Conservation (phyloP, 2,113 vertebrate species). For the Holacanthus passer region DNA sequence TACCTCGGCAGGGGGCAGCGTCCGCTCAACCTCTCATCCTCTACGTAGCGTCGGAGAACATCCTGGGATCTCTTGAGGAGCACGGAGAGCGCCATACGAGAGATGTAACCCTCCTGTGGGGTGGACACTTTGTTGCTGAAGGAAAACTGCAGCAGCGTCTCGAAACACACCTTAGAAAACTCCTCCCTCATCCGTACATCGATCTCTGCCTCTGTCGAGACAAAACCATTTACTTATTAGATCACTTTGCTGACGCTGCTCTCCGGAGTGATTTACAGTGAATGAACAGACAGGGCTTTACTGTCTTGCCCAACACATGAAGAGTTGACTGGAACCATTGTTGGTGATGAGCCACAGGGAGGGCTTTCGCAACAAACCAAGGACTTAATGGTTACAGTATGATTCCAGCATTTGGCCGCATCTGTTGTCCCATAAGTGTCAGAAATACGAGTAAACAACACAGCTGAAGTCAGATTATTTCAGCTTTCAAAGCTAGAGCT, state of each 20-base stretch:
- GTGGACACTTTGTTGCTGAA: constrained; percentile 98
- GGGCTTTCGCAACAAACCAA: neutral
- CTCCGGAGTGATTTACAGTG: constrained; percentile 9
- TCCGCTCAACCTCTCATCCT: constrained; percentile 97
- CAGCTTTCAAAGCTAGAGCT: neutral
- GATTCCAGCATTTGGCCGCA: neutral
- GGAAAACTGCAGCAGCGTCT: constrained; percentile 98
- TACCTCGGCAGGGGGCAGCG: constrained; percentile 97
- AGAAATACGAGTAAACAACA: neutral
- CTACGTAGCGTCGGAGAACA: constrained; percentile 93
- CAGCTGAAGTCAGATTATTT: neutral
- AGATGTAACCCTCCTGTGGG: constrained; percentile 98
- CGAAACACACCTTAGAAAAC: constrained; percentile 99
- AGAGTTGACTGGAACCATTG: constrained; percentile 20
- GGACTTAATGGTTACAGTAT: neutral
- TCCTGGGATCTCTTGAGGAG: constrained; percentile 97
- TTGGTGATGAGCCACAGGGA: constrained; percentile 5
- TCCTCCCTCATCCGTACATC: constrained; percentile 97
- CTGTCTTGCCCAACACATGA: neutral
- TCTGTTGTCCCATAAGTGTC: neutral
- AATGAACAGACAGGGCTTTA: neutral
- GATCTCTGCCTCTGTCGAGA: constrained; percentile 94
- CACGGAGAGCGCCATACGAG: constrained; percentile 97
- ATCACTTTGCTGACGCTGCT: neutral
- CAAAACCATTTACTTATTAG: neutral